Base-by-base conservation (phyloP, 1,140 invertebrate genomes). In the Diprion similis region DNA sequence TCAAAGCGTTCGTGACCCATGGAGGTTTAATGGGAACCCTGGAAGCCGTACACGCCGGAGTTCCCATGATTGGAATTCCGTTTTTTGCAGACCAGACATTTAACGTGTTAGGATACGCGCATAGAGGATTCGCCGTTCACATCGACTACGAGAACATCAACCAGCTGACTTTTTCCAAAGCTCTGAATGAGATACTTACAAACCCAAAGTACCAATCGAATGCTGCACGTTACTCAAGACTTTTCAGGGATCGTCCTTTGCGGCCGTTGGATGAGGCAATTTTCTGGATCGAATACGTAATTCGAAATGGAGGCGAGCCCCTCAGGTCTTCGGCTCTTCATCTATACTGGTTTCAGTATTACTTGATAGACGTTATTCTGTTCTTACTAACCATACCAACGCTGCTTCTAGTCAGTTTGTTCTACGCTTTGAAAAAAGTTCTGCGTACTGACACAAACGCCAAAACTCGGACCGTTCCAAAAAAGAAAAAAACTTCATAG, bases 251-350 rank as follows among this genome's bases (percentile, higher is more conserved):
- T 71, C 85, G 90, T 13, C 86, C 89, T 6, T 82, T 88, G 74
- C 81, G 87, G 0, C 86, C 90, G 0, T 73, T 90, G 47, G 86
- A 90, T n/a, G 84, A 86, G 69, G 89, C 90, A 17, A 83, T 89
- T 76, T 91, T 89, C 80, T 91, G 90, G 90, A 85, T 88, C 10
- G 90, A 90, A 71, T 88, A 90, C 70, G 87, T 90, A 81, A 86
- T 4, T 86, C 87, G 51, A 59, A 59, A 59, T 17, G 51, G 51
- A 13, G 51, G 51, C 11, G 51, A 59, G 11, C n/a, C 51, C 11
- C 51, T 59, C 0, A 59, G n/a, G 51, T 59, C 51, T 59, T 59
- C 51, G n/a, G 51, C 11, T 15, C 51, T 59, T 8, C 51, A 59
- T 59, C 51, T 59, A 6, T 15, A 59, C 9, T 59, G 51, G 51